phyloP scores from a whole-genome alignment of 2,888 invertebrate genomes.

The Scrobipalpa costella region DNA sequence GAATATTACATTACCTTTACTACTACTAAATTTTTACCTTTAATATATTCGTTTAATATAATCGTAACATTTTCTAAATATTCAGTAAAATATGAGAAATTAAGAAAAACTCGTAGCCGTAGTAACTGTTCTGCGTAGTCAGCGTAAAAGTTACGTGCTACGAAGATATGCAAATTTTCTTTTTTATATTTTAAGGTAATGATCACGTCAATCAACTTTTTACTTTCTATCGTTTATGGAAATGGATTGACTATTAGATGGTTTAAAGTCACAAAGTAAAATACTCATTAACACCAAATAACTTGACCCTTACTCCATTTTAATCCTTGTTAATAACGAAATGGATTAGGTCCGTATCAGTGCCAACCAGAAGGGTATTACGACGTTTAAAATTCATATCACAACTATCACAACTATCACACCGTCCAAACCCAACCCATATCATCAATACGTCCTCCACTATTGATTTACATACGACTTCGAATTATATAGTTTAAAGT shows the following conservation, averaged over 20 bases:
- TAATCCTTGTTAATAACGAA: not conserved
- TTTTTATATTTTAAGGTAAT: too few species aligned
- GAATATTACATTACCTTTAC: conserved; percentile 84
- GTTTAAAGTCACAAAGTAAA: not conserved
- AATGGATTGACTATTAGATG: not conserved
- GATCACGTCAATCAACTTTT: too few species aligned
- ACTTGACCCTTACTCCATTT: not conserved
- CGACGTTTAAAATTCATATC: conserved; percentile 3
- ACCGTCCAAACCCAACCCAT: not conserved
- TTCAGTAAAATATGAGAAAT: too few species aligned
- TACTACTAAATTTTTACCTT: too few species aligned
- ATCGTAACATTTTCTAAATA: too few species aligned
- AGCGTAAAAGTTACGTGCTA: too few species aligned
- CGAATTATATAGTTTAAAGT: not conserved
- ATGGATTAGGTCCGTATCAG: not conserved
- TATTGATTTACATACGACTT: not conserved
- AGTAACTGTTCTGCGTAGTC: too few species aligned
- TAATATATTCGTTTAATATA: too few species aligned
- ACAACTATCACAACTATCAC: not conserved
- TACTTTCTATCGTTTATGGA: too few species aligned
- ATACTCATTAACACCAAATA: not conserved
- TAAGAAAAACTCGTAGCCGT: too few species aligned
- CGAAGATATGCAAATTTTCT: too few species aligned
- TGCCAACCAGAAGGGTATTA: not conserved
- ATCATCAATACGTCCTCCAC: not conserved